These are phyloP conservation scores for Lateolabrax maculatus DNA, from an alignment of 2,797 vertebrate species.

Conservation along the genomic window DNA sequence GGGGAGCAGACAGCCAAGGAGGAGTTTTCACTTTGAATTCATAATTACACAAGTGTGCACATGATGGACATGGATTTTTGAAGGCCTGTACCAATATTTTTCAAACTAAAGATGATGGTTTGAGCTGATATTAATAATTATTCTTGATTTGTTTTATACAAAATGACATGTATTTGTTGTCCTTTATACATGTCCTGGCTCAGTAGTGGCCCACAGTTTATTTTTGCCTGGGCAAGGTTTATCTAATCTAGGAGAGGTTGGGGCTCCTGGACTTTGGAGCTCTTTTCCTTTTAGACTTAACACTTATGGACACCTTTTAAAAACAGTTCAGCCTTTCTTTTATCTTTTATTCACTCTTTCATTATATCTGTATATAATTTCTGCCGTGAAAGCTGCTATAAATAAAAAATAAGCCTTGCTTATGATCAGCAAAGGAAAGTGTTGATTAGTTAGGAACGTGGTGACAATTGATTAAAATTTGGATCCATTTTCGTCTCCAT, in stretches of 20 bases:
- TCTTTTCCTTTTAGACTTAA: not conserved
- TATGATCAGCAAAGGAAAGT: not conserved
- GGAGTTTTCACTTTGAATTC: slow-evolving; percentile 45
- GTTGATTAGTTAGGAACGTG: not conserved
- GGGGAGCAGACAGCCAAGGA: slow-evolving; percentile 32
- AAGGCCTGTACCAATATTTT: not conserved
- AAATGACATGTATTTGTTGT: accelerated
- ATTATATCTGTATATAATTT: not conserved
- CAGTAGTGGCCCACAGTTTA: not conserved
- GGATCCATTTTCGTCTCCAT: not conserved
- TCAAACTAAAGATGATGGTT: not conserved
- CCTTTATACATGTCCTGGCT: not conserved
- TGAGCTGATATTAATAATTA: not conserved
- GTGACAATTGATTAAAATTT: not conserved
- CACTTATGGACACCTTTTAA: not conserved
- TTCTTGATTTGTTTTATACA: not conserved
- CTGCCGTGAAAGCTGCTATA: not conserved
- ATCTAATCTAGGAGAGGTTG: no score
- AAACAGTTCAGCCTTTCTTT: no score
- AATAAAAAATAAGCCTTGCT: not conserved
- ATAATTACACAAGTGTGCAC: slow-evolving; percentile 27
- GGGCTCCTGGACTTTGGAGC: not conserved
- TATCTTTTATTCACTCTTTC: not conserved
- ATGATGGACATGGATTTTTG: not conserved
- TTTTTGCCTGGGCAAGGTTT: no score